Evolutionary conservation across 2,797 vertebrate species (phyloP), one percentile per base, ranked within the genome.

Genomic region (Oophaga sylvatica): DNA sequence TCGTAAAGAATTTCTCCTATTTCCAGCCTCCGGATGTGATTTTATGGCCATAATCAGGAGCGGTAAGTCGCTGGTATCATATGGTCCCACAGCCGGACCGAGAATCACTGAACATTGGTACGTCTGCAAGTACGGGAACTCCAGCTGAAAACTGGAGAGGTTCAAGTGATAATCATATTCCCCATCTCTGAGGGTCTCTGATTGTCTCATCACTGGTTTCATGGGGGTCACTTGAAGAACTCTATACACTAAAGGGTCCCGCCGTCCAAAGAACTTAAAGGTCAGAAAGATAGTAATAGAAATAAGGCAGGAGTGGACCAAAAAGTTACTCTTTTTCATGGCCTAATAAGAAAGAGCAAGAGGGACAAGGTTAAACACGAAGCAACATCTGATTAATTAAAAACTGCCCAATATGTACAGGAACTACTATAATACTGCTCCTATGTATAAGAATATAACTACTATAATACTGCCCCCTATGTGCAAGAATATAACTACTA

Each of bases 1-100:
- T 26, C 88, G 59, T 77, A 90, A 2, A 0, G 1, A n/a, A n/a
- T 1, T 0, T 26, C 84, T 68, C 63, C 63, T 79, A 17, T 0
- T 0, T 1, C 76, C 9, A 0, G 26, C 17, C 15, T 35, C 5
- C 3, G 84, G 84, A 31, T 79, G 41, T 10, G 89, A 89, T 12
- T 90, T 90, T 13, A 91, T 85, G 89, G 68, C 87, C 87, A 88
- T 1, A 31, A 87, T 62, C 0, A 90, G 65, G 59, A 92, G 71
- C 1, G 56, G 56, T 26, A 62, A 31, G 35, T 62, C 15, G 22
- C 29, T 12, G 5, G 19, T 57, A 17, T 63, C 26, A 8, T 41
- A 31, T 8, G 17, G 48, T 1, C 56, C 62, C 57, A 45, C n/a
- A 11, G 41, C n/a, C 0, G 80, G 62, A 53, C n/a, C 60, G 48